These are phyloP conservation scores for Tinea trinotella DNA, from an alignment of 2,888 invertebrate species.

Conservation along the genomic window DNA sequence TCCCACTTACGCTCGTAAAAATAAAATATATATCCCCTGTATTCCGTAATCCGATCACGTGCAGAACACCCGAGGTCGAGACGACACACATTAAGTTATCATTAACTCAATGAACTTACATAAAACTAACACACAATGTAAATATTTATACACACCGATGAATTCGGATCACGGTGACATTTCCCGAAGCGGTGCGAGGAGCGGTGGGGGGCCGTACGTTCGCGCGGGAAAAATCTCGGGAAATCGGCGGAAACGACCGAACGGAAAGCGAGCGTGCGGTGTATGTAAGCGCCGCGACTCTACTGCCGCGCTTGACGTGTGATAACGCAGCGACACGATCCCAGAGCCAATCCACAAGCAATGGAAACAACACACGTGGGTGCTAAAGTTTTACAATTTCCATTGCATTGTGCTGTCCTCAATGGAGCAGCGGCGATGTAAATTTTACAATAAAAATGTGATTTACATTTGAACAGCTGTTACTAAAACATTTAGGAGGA, in stretches of 20 bases:
- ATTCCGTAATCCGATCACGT: constrained; percentile 60
- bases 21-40: constrained; percentile 42
- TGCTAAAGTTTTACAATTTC: constrained; percentile 10
- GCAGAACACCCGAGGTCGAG: constrained; percentile 36
- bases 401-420: constrained; percentile 9
- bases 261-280: constrained; percentile 42
- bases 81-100: constrained; percentile 52
- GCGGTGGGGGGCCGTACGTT: constrained; percentile 29
- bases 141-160: constrained; percentile 51
- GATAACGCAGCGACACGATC: constrained; percentile 39
- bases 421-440: neutral
- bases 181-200: constrained; percentile 38
- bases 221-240: constrained; percentile 43
- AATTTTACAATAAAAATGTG: constrained; percentile 7
- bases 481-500: neutral
- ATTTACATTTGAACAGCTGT: neutral
- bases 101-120: constrained; percentile 40
- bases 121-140: constrained; percentile 34
- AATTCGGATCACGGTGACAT: constrained; percentile 47
- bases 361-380: constrained; percentile 13
- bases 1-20: constrained; percentile 53
- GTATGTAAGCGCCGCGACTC: constrained; percentile 38
- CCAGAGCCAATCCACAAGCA: neutral
- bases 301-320: constrained; percentile 49
- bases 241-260: constrained; percentile 37